These are phyloP conservation scores for Parambassis ranga DNA, from an alignment of 2,797 vertebrate genomes.

Conservation along the genomic window DNA sequence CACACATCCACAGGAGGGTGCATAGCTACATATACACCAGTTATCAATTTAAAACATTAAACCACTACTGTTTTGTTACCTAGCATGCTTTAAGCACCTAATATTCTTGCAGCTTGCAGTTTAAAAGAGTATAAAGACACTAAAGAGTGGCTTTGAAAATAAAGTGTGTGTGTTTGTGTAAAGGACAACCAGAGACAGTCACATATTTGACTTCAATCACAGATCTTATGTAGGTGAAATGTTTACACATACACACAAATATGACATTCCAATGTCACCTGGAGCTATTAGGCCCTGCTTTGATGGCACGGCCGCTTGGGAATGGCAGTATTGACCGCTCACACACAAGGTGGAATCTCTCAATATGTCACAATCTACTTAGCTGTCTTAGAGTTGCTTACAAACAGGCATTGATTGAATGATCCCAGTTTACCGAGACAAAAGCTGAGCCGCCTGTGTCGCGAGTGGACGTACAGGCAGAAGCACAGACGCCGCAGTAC, in stretches of 20 bases:
- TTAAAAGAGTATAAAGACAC: too few species aligned
- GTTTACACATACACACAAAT: conserved; percentile 19
- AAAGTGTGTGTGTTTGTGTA: not conserved
- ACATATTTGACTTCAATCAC: conserved; percentile 17
- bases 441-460: conserved; percentile 31
- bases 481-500: not conserved
- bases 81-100: too few species aligned
- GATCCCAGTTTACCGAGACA: conserved; percentile 40
- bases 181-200: conserved; percentile 18
- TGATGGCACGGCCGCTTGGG: conserved; percentile 33
- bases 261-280: conserved; percentile 62
- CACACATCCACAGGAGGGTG: too few species aligned
- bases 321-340: conserved; percentile 54
- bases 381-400: conserved; percentile 52
- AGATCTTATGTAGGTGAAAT: conserved; percentile 6
- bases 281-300: conserved; percentile 23
- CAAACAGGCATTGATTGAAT: conserved; percentile 66
- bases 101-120: not conserved
- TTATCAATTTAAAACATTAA: too few species aligned
- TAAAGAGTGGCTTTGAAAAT: too few species aligned
- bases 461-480: conserved; percentile 7
- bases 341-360: conserved; percentile 61
- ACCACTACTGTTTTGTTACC: too few species aligned
- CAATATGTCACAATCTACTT: conserved; percentile 67
- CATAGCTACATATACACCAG: too few species aligned